Conservation (phyloP, 2,888 invertebrate genomes). For the Yponomeuta evonymella region DNA sequence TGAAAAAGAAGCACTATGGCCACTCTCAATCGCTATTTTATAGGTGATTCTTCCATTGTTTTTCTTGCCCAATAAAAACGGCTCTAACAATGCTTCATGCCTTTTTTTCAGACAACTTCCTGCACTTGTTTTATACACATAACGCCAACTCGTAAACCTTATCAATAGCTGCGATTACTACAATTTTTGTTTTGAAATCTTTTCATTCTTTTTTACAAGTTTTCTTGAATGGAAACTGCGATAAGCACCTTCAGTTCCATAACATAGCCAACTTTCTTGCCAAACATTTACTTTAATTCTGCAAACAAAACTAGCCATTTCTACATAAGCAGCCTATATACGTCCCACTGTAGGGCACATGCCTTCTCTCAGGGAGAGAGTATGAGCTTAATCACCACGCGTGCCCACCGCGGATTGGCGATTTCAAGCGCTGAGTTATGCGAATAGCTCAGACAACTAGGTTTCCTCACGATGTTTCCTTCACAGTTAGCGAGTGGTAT, state of each 20-base stretch:
- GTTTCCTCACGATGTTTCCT: no score
- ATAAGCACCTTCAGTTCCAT: background rate
- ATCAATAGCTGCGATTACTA: background rate
- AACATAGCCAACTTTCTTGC: background rate
- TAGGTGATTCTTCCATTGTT: constrained; percentile 62
- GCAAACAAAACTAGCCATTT: background rate
- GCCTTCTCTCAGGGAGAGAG: no score
- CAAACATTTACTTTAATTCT: background rate
- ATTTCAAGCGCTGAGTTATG: no score
- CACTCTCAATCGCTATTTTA: constrained; percentile 48
- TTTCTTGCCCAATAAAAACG: constrained; percentile 41
- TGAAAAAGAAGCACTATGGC: constrained; percentile 39
- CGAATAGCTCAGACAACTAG: no score
- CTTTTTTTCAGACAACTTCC: constrained; percentile 52
- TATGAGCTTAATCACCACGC: no score
- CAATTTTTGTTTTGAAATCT: background rate
- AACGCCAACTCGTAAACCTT: constrained; percentile 15
- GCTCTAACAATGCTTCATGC: constrained; percentile 46
- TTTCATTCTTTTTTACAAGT: background rate
- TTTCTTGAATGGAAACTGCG: background rate
- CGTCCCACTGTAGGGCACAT: no score
- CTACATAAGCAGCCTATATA: background rate
- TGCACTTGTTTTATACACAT: constrained; percentile 43
- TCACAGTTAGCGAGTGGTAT: no score
- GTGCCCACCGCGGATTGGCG: no score